Evolutionary conservation across 2,797 vertebrate species (phyloP), one percentile per base, ranked within the genome.

Genomic region (Strix occidentalis): DNA sequence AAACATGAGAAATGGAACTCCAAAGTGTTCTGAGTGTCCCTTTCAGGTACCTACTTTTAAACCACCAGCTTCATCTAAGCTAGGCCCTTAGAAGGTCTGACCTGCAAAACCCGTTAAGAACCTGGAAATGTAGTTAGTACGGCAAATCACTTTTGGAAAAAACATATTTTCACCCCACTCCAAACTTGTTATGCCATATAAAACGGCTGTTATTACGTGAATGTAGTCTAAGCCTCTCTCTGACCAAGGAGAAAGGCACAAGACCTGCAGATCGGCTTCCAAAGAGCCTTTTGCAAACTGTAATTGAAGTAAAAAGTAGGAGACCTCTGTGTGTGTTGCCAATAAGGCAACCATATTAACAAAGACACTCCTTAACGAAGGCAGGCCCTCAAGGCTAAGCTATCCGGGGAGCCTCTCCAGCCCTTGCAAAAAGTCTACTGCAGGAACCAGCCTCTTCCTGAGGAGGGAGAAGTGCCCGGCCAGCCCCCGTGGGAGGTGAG

Each of bases 401-500:
- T 37, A 26, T 3, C 9, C 46, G 35, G 29, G 33, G 29, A 86
- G 3, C 24, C 9, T 45, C 35, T 19, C 39, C 56, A 93, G 29
- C 35, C 29, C 23, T 84, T 9, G 6, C 17, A 54, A 37, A 39
- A 39, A 16, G 37, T 3, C 16, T 64, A 5, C n/a, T 9, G 51
- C 60, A 39, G 31, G 24, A 66, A 37, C 13, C 58, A 24, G 3
- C 2, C 26, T 37, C 20, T 64, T 35, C 56, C 24, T 14, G 43
- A 57, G 39, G 15, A 14, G 24, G 39, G 3, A 33, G 19, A 19
- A 50, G 46, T 31, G 9, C 17, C 43, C 0, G 1, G 65, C 33
- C 68, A 81, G 9, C 33, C 50, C 1, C 17, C 1, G 0, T 6
- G 20, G 64, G 31, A 77, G 16, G 15, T 3, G 46, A 37, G 16